These are phyloP conservation scores for Carlito syrichta DNA, from an alignment of 2,113 vertebrate genomes.

Conservation along the genomic window DNA sequence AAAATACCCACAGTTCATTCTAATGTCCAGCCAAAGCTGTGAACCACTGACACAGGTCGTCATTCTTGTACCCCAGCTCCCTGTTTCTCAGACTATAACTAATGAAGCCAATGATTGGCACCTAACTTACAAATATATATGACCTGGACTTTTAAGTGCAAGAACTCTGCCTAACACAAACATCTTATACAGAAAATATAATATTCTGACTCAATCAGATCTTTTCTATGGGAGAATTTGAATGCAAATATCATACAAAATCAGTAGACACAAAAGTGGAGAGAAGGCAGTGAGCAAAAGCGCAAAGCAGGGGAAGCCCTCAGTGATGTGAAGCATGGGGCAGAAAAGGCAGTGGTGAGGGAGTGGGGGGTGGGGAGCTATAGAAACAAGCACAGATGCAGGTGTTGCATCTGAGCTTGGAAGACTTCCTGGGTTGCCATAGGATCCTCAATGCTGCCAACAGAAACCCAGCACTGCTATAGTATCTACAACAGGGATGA, in stretches of 20 bases:
- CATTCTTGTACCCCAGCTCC: background rate
- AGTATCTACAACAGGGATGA: no score
- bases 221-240: background rate
- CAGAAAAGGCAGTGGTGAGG: background rate
- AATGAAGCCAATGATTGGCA: background rate
- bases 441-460: background rate
- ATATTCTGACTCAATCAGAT: background rate
- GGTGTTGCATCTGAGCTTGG: background rate
- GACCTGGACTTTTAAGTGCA: background rate
- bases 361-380: no score
- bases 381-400: background rate
- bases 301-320: background rate
- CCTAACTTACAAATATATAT: background rate
- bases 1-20: background rate
- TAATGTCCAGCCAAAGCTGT: background rate
- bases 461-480: background rate
- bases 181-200: background rate
- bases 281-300: background rate
- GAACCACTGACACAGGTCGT: background rate
- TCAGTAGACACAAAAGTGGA: background rate
- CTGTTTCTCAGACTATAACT: background rate
- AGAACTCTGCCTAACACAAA: background rate
- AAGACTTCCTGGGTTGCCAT: background rate
- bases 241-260: background rate
- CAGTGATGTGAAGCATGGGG: background rate